Evolutionary conservation across 2,113 vertebrate genomes (phyloP).

Genomic region (Oryzias woworae): DNA sequence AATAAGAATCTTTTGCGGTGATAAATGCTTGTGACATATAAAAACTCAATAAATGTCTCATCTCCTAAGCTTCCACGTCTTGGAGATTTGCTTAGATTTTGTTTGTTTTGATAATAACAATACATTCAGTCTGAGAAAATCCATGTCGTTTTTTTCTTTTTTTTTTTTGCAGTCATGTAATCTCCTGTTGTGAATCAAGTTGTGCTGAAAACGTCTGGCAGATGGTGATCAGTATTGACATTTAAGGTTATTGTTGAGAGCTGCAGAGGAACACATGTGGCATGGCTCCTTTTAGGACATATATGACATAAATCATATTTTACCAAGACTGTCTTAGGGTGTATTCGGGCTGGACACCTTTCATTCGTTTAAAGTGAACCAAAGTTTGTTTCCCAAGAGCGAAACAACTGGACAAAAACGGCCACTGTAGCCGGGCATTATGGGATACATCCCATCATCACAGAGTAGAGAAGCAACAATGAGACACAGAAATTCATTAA

Average conservation of each 20-base stretch:
- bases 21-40: slow-evolving; percentile 14
- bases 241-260: slow-evolving; percentile 58
- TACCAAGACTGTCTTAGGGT: background rate
- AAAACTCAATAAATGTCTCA: background rate
- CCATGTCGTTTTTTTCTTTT: slow-evolving; percentile 5
- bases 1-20: background rate
- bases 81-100: too few species aligned
- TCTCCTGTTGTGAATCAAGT: slow-evolving; percentile 42
- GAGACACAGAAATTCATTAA: too few species aligned
- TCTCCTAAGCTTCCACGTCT: too few species aligned
- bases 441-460: too few species aligned
- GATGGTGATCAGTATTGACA: slow-evolving; percentile 68
- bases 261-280: slow-evolving; percentile 41
- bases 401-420: too few species aligned
- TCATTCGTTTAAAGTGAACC: too few species aligned
- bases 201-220: slow-evolving; percentile 45
- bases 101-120: slow-evolving; percentile 21
- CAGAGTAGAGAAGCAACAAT: too few species aligned
- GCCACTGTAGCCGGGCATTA: too few species aligned
- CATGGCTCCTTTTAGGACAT: slow-evolving; percentile 41
- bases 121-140: slow-evolving; percentile 4
- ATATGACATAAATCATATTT: slow-evolving; percentile 27
- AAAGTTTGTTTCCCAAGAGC: too few species aligned
- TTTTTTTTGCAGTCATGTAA: slow-evolving; percentile 29
- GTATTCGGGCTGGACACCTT: too few species aligned